A percentile compares a stretch with the other conserved stretches of the same genome.
Conservation (phyloP, 2,113 vertebrate genomes). For the Hypomesus transpacificus region DNA sequence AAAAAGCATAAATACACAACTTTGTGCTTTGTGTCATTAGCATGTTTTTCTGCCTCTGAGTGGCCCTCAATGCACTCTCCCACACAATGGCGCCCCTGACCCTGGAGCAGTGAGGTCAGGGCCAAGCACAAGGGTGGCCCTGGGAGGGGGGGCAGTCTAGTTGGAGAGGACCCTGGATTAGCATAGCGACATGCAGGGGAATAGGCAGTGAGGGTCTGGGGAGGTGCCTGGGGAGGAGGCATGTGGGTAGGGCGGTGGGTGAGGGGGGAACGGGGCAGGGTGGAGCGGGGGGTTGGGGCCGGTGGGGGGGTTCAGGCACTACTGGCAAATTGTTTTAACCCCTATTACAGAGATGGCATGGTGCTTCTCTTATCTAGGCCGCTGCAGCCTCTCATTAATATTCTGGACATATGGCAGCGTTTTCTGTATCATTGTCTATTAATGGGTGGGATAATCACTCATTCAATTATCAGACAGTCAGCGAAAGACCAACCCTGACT, state of each 20-base stretch:
- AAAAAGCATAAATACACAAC: slow-evolving; percentile 41
- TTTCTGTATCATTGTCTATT: slow-evolving; percentile 96
- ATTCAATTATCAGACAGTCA: slow-evolving; percentile 97
- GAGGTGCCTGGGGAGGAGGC: slow-evolving; percentile 18
- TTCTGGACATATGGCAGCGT: slow-evolving; percentile 88
- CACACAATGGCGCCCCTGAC: slow-evolving; percentile 44
- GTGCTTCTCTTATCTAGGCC: slow-evolving; percentile 87
- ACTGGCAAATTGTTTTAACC: slow-evolving; percentile 75
- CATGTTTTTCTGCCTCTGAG: slow-evolving; percentile 44
- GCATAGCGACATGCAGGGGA: slow-evolving; percentile 31
- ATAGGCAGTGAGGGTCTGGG: not conserved
- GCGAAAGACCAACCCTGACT: slow-evolving; percentile 76
- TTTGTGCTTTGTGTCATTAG: slow-evolving; percentile 47
- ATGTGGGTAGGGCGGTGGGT: slow-evolving; percentile 13
- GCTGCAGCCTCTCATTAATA: slow-evolving; percentile 99
- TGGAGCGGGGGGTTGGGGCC: not conserved
- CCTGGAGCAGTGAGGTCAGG: slow-evolving; percentile 54
- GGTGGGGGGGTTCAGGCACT: slow-evolving; percentile 31
- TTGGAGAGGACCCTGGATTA: slow-evolving; percentile 56
- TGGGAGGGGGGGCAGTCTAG: slow-evolving; percentile 34
- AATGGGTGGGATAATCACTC: slow-evolving; percentile 97
- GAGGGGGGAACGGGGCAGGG: slow-evolving; percentile 24
- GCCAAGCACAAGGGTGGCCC: slow-evolving; percentile 43
- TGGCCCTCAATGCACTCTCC: slow-evolving; percentile 34
- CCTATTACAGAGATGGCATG: slow-evolving; percentile 75